These are phyloP conservation scores for Argyra leucocephala DNA, from an alignment of 2,888 invertebrate species.

Conservation along the genomic window DNA sequence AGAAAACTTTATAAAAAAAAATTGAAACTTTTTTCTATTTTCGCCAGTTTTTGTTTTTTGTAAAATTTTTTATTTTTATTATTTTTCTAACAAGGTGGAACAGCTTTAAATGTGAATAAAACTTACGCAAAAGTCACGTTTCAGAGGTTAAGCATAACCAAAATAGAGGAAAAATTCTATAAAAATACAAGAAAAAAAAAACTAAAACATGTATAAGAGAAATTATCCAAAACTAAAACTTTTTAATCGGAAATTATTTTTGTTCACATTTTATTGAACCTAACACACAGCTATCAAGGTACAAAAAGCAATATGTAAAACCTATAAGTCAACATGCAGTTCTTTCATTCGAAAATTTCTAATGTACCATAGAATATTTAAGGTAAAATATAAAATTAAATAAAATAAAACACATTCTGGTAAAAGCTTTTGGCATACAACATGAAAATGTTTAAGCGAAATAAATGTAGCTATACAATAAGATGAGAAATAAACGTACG, in stretches of 20 bases:
- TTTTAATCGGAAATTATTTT: constrained; percentile 6
- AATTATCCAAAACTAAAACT: neutral
- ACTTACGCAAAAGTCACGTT: constrained; percentile 36
- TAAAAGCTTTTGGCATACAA: no score
- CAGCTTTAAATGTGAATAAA: constrained; percentile 1
- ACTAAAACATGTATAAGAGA: neutral
- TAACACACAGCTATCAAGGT: neutral
- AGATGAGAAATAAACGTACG: no score
- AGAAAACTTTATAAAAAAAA: neutral
- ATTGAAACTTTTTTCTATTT: neutral
- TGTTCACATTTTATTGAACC: neutral
- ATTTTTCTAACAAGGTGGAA: neutral
- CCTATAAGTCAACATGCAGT: neutral
- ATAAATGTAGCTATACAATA: no score
- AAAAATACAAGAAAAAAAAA: neutral
- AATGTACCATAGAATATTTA: no score
- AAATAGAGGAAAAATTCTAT: neutral
- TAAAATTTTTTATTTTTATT: neutral
- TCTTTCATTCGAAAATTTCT: no score
- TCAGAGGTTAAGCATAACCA: constrained; percentile 34
- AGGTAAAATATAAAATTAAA: neutral
- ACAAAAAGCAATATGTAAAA: neutral
- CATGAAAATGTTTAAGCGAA: no score
- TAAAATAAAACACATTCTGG: no score
- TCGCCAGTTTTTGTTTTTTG: neutral